These are phyloP conservation scores for Epistrophella euchroma DNA, from an alignment of 2,888 invertebrate species.

Conservation along the genomic window DNA sequence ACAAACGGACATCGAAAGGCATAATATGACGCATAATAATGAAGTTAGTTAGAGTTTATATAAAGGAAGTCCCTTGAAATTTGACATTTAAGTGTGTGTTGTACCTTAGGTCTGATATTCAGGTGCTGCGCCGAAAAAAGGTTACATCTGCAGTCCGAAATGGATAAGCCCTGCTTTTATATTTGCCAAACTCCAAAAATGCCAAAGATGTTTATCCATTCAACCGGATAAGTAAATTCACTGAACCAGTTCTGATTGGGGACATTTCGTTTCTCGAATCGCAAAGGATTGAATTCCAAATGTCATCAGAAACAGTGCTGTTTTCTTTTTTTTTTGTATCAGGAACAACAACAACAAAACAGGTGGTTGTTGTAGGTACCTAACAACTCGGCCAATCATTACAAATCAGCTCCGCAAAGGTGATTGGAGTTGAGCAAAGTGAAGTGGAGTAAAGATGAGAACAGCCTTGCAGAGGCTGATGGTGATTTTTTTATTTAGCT, in stretches of 20 bases:
- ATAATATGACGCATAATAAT: slow-evolving; percentile 65
- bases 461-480: slow-evolving; percentile 8
- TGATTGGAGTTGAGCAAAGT: slow-evolving; percentile 20
- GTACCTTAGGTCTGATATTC: slow-evolving; percentile 2
- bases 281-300: slow-evolving; percentile 43
- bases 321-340: background rate
- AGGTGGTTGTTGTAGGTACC: slow-evolving; percentile 55
- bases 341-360: slow-evolving; percentile 28
- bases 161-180: background rate
- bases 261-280: slow-evolving; percentile 21
- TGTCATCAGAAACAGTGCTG: slow-evolving; percentile 32
- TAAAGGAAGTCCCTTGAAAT: slow-evolving; percentile 48
- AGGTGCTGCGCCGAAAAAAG: slow-evolving; percentile 3
- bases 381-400: slow-evolving; percentile 57
- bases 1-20: slow-evolving; percentile 40
- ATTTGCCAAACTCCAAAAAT: background rate
- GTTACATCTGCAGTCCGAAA: slow-evolving; percentile 48
- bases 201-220: slow-evolving; percentile 63
- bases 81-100: background rate
- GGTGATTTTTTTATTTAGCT: background rate
- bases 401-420: slow-evolving; percentile 59
- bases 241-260: slow-evolving; percentile 71
- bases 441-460: slow-evolving; percentile 1
- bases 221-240: slow-evolving; percentile 73
- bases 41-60: slow-evolving; percentile 12